phyloP scores from a whole-genome alignment of 2,113 vertebrate species.

The Tachysurus fulvidraco region DNA sequence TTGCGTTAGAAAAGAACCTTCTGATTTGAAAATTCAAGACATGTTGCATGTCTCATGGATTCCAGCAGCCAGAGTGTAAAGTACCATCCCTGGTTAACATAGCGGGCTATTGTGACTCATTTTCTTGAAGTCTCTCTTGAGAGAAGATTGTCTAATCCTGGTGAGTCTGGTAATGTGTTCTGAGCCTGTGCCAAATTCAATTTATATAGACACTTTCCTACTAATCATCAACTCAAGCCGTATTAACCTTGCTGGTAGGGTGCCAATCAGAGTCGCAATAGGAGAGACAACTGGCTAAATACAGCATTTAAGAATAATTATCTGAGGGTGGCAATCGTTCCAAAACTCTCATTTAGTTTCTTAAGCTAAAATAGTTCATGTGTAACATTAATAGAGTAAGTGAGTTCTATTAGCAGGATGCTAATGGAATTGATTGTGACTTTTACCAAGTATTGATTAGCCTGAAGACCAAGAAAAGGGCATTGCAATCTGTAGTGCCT shows the following conservation, averaged over 20 bases:
- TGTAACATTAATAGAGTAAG: background rate
- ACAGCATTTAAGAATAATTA: constrained; percentile 48
- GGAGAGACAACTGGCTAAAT: constrained; percentile 43
- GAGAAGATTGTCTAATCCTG: constrained; percentile 31
- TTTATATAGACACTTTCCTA: constrained; percentile 55
- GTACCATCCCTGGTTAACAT: background rate
- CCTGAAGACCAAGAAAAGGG: background rate
- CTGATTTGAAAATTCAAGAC: background rate
- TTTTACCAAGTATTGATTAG: background rate
- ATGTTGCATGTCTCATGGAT: background rate
- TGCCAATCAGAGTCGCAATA: constrained; percentile 49
- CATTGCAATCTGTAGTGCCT: background rate
- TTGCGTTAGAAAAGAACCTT: background rate
- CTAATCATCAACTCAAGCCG: constrained; percentile 54
- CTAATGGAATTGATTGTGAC: background rate
- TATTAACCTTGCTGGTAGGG: constrained; percentile 55
- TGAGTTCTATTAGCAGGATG: background rate
- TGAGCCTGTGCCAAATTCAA: constrained; percentile 54
- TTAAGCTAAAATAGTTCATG: background rate
- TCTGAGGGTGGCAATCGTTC: constrained; percentile 21
- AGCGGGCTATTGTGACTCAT: background rate
- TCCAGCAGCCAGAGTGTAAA: background rate
- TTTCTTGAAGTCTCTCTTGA: constrained; percentile 29
- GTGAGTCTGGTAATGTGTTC: constrained; percentile 39
- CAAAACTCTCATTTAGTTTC: constrained; percentile 4